These are phyloP conservation scores for Patiria miniata DNA, from an alignment of 35 echinoderm and acorn worm species.

Conservation along the genomic window DNA sequence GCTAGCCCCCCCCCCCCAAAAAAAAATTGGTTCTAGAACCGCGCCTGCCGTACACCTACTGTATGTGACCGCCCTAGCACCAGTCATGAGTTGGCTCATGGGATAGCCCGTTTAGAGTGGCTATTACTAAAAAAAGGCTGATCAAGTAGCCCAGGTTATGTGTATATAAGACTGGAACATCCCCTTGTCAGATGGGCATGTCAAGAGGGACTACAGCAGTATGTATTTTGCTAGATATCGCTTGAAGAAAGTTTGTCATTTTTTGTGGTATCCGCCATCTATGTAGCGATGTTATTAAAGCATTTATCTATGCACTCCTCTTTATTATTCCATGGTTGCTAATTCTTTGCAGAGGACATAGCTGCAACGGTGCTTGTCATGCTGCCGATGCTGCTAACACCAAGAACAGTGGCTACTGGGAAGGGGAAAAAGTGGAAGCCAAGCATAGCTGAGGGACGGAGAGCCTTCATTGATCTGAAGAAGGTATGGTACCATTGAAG, in stretches of 20 bases:
- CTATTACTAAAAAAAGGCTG: too few species aligned
- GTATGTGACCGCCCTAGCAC: too few species aligned
- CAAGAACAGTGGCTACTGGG: not conserved
- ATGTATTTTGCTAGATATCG: not conserved
- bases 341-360: not conserved
- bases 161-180: not conserved
- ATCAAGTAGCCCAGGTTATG: not conserved
- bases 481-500: constrained; percentile 15
- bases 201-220: not conserved
- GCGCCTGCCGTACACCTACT: too few species aligned
- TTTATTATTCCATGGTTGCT: not conserved
- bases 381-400: not conserved
- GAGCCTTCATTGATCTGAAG: constrained; percentile 26
- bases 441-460: not conserved
- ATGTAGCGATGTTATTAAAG: not conserved
- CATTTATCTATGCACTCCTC: constrained; percentile 2
- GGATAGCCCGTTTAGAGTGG: too few species aligned
- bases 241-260: not conserved
- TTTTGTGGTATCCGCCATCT: not conserved
- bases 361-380: not conserved
- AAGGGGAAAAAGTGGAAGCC: constrained; percentile 17
- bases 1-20: too few species aligned
- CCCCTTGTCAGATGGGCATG: not conserved
- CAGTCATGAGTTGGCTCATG: not conserved
- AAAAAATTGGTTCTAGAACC: too few species aligned